Evolutionary conservation across 2,888 invertebrate species (phyloP), one percentile per base, ranked within the genome.

Genomic region (Lasioglossum figueresi): DNA sequence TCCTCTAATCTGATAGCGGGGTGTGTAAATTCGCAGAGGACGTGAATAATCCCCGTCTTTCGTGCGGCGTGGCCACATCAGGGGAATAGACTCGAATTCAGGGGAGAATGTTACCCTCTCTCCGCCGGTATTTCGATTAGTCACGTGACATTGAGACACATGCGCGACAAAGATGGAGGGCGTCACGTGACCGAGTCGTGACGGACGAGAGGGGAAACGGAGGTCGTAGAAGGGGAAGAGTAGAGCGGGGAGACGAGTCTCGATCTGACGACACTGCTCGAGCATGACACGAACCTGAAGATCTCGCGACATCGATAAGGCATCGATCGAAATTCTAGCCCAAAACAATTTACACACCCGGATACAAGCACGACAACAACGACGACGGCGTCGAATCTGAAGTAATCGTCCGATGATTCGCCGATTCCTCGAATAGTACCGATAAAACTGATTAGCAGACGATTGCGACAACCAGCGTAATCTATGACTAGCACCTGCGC

Each of bases 391-490:
- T 52, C 52, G 59, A 27, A 59, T n/a, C 66, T 23, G 8, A n/a
- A 40, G 37, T 37, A n/a, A 68, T 68, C 68, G 68, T 19, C n/a
- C 31, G n/a, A 45, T 27, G n/a, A 34, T n/a, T n/a, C 76, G 76
- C 40, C 76, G 3, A 0, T 77, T 73, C 66, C 14, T 23, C 34
- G 83, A 83, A 68, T n/a, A n/a, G 0, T 48, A n/a, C n/a, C 78
- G 74, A 77, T 52, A 45, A 37, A 78, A 63, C 27, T 31, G 84
- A 84, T 84, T 84, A 77, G 52, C 59, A 1, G 16, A 4, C 6
- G 31, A 68, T 83, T 83, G 56, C 83, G 31, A 77, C 76, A 70
- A 4, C 6, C 12, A 12, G 34, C 4, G 19, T 52, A 77, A 83
- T 37, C 73, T 43, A 43, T 76, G 76, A 52, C 63, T 66, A 66